These are phyloP conservation scores for Stigmatopora argus DNA, from an alignment of 2,113 vertebrate genomes.

Conservation along the genomic window DNA sequence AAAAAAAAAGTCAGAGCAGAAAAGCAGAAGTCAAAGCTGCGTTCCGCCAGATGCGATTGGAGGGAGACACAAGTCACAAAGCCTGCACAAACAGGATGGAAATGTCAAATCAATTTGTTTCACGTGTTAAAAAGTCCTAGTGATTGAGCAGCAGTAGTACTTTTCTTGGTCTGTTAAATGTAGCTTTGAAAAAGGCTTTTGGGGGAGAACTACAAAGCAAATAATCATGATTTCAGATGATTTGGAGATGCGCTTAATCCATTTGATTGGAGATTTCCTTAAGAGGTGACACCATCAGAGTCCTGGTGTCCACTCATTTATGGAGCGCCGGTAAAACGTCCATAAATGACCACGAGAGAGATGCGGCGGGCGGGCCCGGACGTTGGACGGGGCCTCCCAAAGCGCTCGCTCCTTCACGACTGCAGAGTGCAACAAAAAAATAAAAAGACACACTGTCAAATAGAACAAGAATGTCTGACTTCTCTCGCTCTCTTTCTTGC, in stretches of 20 bases:
- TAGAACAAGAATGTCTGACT: too few relatives aligned
- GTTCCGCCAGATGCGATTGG: not conserved
- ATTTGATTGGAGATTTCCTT: not conserved
- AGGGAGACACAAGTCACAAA: not conserved
- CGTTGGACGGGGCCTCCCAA: constrained; percentile 9
- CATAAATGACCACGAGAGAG: constrained; percentile 13
- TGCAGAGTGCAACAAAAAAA: constrained; percentile 35
- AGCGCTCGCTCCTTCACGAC: constrained; percentile 16
- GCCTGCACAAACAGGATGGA: not conserved
- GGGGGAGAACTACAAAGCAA: not conserved
- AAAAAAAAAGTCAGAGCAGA: not conserved
- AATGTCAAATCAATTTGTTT: not conserved
- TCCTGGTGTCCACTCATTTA: not conserved
- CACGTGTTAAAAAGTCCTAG: not conserved
- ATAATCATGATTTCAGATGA: not conserved
- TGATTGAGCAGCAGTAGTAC: not conserved
- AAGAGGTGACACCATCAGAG: not conserved
- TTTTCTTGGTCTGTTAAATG: constrained; percentile 22
- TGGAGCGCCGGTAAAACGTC: constrained; percentile 2
- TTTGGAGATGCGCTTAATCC: constrained; percentile 7
- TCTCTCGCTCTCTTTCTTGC: too few relatives aligned
- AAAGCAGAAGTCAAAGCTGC: not conserved
- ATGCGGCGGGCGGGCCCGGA: not conserved
- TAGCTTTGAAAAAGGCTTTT: too few relatives aligned
- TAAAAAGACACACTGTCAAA: constrained; percentile 6